Evolutionary conservation across 2,888 invertebrate species (phyloP).

Genomic region (Eupithecia abbreviata): DNA sequence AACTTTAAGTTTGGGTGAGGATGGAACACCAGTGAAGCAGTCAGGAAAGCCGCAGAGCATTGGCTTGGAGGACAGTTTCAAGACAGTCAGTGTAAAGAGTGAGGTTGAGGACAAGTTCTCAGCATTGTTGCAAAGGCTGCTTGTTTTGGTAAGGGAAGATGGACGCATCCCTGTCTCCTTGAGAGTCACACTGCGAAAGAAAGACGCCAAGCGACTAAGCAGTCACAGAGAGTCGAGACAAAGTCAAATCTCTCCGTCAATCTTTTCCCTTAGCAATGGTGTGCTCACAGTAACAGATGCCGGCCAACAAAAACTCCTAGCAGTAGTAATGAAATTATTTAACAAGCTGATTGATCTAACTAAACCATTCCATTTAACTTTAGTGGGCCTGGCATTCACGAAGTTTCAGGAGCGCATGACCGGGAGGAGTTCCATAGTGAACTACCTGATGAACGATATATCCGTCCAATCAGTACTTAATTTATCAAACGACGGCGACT

Average conservation of each 20-base stretch:
- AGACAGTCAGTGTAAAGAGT: conserved; percentile 87
- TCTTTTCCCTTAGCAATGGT: conserved; percentile 82
- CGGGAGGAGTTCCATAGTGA: conserved; percentile 88
- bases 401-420: conserved; percentile 90
- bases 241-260: conserved; percentile 87
- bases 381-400: conserved; percentile 91
- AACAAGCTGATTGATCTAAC: conserved; percentile 88
- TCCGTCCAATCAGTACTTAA: conserved; percentile 90
- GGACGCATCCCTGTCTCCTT: conserved; percentile 90
- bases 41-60: conserved; percentile 91
- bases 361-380: conserved; percentile 90
- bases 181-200: conserved; percentile 89
- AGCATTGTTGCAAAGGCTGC: conserved; percentile 87
- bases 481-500: conserved; percentile 84
- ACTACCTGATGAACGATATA: conserved; percentile 89
- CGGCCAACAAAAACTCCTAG: conserved; percentile 86
- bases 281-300: conserved; percentile 78
- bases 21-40: conserved; percentile 88
- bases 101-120: conserved; percentile 90
- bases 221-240: conserved; percentile 90
- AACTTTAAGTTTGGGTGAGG: conserved; percentile 89
- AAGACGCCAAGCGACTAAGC: conserved; percentile 86
- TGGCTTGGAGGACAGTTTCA: conserved; percentile 91
- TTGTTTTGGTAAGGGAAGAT: conserved; percentile 89
- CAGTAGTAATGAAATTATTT: conserved; percentile 89